These are phyloP conservation scores for Cottoperca gobio DNA, from an alignment of 2,797 vertebrate genomes.

Conservation along the genomic window DNA sequence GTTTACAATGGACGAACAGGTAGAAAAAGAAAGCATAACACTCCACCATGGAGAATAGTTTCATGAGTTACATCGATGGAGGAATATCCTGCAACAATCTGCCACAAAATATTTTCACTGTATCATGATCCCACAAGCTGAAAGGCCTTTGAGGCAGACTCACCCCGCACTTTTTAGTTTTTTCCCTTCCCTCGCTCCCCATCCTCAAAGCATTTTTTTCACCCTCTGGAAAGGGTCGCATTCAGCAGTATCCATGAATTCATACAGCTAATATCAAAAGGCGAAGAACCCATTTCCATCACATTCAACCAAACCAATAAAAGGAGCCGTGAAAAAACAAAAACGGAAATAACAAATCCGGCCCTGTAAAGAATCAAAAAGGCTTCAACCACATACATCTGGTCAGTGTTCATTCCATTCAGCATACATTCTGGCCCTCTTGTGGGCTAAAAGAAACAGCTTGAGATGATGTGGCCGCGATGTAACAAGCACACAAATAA, in stretches of 20 bases:
- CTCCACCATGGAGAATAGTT: slow-evolving; percentile 69
- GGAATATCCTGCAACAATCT: slow-evolving; percentile 63
- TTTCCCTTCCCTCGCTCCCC: neutral
- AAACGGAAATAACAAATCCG: slow-evolving; percentile 68
- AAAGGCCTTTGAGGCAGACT: slow-evolving; percentile 61
- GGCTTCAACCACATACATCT: slow-evolving; percentile 88
- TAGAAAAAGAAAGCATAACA: slow-evolving; percentile 49
- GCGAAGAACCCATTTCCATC: slow-evolving; percentile 72
- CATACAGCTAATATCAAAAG: slow-evolving; percentile 86
- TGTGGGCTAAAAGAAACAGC: slow-evolving; percentile 47
- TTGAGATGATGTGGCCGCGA: slow-evolving; percentile 38
- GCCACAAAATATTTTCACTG: slow-evolving; percentile 66
- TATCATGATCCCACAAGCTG: slow-evolving; percentile 60
- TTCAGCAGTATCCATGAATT: slow-evolving; percentile 86
- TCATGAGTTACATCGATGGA: slow-evolving; percentile 46
- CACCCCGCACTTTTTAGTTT: slow-evolving; percentile 47
- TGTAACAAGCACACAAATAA: slow-evolving; percentile 12
- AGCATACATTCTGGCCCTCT: slow-evolving; percentile 80
- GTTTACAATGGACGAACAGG: slow-evolving; percentile 58
- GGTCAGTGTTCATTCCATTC: slow-evolving; percentile 82
- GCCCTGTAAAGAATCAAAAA: slow-evolving; percentile 85
- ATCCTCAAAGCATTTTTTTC: slow-evolving; percentile 77
- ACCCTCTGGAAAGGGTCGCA: slow-evolving; percentile 76
- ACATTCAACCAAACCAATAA: slow-evolving; percentile 85
- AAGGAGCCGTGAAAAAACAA: slow-evolving; percentile 61